Base-by-base conservation (phyloP, 1,140 invertebrate species). In the Sitodiplosis mosellana region DNA sequence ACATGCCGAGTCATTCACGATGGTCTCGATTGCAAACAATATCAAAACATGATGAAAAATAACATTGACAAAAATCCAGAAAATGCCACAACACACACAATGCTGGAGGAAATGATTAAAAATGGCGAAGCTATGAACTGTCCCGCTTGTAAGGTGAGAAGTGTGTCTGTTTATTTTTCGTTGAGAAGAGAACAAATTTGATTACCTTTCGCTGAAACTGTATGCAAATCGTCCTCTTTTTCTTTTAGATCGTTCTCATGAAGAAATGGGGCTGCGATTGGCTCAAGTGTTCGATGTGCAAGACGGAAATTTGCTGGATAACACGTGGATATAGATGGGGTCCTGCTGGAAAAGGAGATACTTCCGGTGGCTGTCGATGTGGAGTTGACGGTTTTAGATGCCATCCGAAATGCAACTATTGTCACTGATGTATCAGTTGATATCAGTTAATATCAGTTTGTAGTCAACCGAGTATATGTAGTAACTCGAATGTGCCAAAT, bases 241-340 rank as follows among this genome's bases (percentile, higher is more conserved):
- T 21, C 11, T 2, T 37, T 11, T 61, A 65, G 4, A 78, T 89
- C 17, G 76, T 94, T 12, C 67, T 93, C 1, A 83, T 87, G 69
- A 92, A 94, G 60, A 91, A 91, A 69, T 89, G 84, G 79, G 90
- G 91, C 19, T 95, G 91, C 71, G 89, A 94, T 66, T 93, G 89
- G 89, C 68, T 95, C 22, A 75, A 82, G 43, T 95, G 91, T 64
- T 83, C 85, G 1, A 87, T 90, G 66, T 95, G 91, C 63, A 86
- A 88, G 65, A 90, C 84, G 14, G 89, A 94, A 68, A 91, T 94
- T 38, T 95, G 91, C 61, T 94, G 90, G 90, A 85, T 90, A 6
- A 93, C 88, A 0, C 77, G 80, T 59, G 83, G 85, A 22, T 78
- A 81, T 2, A 71, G 89, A 52, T 93, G 88, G 89, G 89, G 89